Base-by-base conservation (phyloP, 1,140 invertebrate species). In the Berghia stephanieae region DNA sequence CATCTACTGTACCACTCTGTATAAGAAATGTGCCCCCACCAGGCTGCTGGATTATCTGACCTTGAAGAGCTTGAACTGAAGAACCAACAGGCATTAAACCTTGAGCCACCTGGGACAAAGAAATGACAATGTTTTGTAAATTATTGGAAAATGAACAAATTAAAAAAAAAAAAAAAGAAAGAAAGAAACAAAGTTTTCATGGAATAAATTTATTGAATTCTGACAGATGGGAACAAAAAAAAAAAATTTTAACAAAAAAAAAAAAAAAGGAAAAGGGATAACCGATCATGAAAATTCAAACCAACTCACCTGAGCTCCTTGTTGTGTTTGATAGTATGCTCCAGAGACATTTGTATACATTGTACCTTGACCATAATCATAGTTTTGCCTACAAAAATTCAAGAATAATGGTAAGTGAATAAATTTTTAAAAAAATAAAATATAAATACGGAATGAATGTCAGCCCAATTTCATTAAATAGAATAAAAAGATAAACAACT, bases 291-390 rank as follows among this genome's bases (percentile, higher is more conserved):
- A 10, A 42, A 38, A 68, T 2, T 0, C 3, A 31, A 57, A 46
- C 55, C 18, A 63, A 55, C 79, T 57, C 72, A 87, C 86, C 85
- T 87, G 86, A 70, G 73, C 80, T 34, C 81, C 81, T 40, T 80
- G 78, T 40, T 82, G 44, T 52, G 83, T 90, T 85, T 92, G 91
- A 78, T 91, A 91, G 76, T 92, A 92, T 18, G 91, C 90, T 46
- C 91, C 89, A 60, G 88, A 88, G 3, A 92, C 92, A 83, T 93
- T 91, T 42, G 93, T 92, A 85, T 94, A 94, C 90, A 94, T 92
- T 1, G 93, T 92, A 80, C 92, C 92, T 77, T 95, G 94, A 75
- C 94, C 94, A 86, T 95, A 96, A 46, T 96, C 94, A 78, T 86
- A 96, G 80, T 93, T 92, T 93, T 94, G 94, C 82, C 80, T 90